Conservation (phyloP, 2,113 vertebrate genomes). For the Synchiropus splendidus region DNA sequence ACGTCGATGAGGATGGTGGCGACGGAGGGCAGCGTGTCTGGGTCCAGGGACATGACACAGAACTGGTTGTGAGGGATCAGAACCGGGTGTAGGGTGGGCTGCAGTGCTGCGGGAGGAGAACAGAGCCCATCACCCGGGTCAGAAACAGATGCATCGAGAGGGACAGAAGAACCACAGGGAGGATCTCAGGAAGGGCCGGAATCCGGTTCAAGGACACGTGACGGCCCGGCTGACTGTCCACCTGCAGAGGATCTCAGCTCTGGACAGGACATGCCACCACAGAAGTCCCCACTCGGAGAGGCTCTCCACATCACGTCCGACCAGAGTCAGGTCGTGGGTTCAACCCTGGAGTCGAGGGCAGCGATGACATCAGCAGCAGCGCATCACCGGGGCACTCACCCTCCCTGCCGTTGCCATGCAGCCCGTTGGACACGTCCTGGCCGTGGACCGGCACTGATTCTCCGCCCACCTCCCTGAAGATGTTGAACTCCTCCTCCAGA, state of each 20-base stretch:
- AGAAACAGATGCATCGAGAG: not conserved
- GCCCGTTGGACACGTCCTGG: conserved; percentile 69
- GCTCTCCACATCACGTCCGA: too few species aligned
- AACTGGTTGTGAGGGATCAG: conserved; percentile 89
- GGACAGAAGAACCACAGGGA: too few species aligned
- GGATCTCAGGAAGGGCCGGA: too few species aligned
- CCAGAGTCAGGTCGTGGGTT: too few species aligned
- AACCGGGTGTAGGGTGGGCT: conserved; percentile 82
- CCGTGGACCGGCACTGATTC: conserved; percentile 71
- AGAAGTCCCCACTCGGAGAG: too few species aligned
- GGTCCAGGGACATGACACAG: conserved; percentile 90
- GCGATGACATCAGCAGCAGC: too few species aligned
- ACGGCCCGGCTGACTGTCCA: too few species aligned
- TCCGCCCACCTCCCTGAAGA: conserved; percentile 82
- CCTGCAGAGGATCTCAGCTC: too few species aligned
- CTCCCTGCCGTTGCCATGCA: conserved; percentile 71
- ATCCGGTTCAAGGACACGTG: too few species aligned
- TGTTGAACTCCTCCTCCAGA: conserved; percentile 82
- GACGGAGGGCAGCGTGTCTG: conserved; percentile 86
- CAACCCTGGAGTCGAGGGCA: too few species aligned
- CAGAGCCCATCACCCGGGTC: conserved; percentile 1
- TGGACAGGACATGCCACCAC: too few species aligned
- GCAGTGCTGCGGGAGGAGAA: conserved; percentile 74
- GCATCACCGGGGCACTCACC: conserved; percentile 22
- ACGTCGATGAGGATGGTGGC: conserved; percentile 91